Base-by-base conservation (phyloP, 2,888 invertebrate genomes). In the Creontiades dilutus region DNA sequence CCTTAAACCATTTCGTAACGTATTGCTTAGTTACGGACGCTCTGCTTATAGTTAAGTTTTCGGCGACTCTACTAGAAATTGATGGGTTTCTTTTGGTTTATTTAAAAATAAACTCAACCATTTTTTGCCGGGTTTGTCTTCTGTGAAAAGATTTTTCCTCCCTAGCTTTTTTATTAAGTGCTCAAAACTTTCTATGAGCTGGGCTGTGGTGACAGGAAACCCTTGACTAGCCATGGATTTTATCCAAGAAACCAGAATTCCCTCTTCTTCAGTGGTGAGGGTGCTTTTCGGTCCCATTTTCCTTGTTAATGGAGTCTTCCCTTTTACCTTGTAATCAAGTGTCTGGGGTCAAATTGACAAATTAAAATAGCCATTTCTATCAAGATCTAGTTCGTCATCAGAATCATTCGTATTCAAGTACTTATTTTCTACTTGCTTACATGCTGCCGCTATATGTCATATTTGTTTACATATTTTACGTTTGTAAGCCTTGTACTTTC, bases 101-200 rank as follows among this genome's bases (percentile, higher is more conserved):
- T n/a, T 46, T 14, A n/a, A 9, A 7, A 80, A 80, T 11, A 16
- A 14, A 4, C 5, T 7, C 46, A 80, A 9, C 80, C 80, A 80
- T 16, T 80, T 80, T 46, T 14, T 80, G 23, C 48, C 47, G 5
- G 47, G 48, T n/a, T 19, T 3, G 14, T 52, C 52, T 3, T 82
- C 7, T 2, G 16, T 52, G 52, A 82, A 52, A 4, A 23, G 68
- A 68, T 68, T 23, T 61, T 86, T 55, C 61, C 91, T 57, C 55
- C 89, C 90, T 19, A 91, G 55, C 16, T 90, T 86, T 80, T 61
- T 90, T 3, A 91, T 61, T 7, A 91, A 52, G 61, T 75, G 90
- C 81, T 91, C 86, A 52, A 91, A 91, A 91, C 91, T 91, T 37
- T 87, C 88, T 46, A 91, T 48, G 47, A 92, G 91, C 28, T 91